These are phyloP conservation scores for Trachythela sp. DNA, from an alignment of 64 coral and sea anemone genomes.

Conservation along the genomic window DNA sequence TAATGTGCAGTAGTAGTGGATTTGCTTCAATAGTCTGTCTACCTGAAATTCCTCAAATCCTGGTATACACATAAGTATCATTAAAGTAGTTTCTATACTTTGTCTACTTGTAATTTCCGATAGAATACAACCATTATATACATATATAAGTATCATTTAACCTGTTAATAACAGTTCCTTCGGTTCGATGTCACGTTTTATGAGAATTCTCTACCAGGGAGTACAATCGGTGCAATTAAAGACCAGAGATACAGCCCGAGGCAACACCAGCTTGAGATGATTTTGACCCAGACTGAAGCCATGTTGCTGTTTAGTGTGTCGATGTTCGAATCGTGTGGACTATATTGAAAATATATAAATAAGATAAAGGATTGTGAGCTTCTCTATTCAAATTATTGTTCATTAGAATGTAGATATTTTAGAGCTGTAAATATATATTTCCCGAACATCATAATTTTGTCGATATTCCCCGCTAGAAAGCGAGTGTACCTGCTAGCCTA, in stretches of 20 bases:
- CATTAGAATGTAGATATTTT: neutral
- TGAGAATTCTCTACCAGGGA: constrained; percentile 81
- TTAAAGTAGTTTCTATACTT: no score
- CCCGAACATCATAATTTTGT: no score
- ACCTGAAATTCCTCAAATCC: no score
- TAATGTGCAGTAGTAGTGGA: no score
- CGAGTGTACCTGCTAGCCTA: no score
- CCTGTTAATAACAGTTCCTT: neutral
- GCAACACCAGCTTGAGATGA: constrained; percentile 90
- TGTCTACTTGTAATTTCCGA: no score
- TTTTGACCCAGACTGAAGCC: constrained; percentile 95
- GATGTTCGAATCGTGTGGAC: constrained; percentile 76
- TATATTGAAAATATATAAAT: constrained; percentile 42
- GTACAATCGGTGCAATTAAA: constrained; percentile 68
- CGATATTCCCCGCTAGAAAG: no score
- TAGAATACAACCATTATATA: neutral
- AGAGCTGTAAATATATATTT: no score
- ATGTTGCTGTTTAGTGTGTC: constrained; percentile 90
- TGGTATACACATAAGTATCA: no score
- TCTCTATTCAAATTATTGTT: neutral
- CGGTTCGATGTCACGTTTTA: neutral
- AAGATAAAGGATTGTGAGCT: neutral
- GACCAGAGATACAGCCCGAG: constrained; percentile 81
- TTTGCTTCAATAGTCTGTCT: no score
- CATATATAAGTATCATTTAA: neutral